Percentiles rank a stretch among this genome's conserved stretches.
phyloP scores from a whole-genome alignment of 2,888 invertebrate species.

The Cerastis rubricosa region DNA sequence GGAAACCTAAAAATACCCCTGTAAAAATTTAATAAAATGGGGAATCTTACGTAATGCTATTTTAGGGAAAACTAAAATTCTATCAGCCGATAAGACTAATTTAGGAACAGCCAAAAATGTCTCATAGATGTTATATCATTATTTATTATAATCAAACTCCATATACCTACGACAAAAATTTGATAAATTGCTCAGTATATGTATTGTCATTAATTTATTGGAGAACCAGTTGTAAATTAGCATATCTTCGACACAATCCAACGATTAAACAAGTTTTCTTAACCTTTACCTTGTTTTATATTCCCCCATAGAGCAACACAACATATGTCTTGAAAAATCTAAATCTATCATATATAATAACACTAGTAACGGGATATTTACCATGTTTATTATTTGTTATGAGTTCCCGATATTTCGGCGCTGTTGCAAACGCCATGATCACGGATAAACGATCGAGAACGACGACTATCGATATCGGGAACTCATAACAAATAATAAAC shows the following conservation, averaged over 20 bases:
- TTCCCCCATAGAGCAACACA: not conserved
- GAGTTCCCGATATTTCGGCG: no score
- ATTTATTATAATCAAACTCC: not conserved
- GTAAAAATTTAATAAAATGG: not conserved
- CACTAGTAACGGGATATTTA: no score
- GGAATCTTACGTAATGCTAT: not conserved
- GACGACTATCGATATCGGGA: no score
- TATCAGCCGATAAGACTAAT: not conserved
- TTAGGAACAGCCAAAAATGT: not conserved
- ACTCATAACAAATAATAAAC: no score
- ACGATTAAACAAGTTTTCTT: not conserved
- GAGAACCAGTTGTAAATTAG: not conserved
- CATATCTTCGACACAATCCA: not conserved
- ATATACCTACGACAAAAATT: not conserved
- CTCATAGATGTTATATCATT: not conserved
- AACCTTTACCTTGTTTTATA: constrained; percentile 2
- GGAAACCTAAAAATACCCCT: not conserved
- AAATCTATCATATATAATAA: no score
- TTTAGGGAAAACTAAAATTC: not conserved
- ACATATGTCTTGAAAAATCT: not conserved
- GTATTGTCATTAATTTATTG: not conserved
- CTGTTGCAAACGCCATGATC: no score
- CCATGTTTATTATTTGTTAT: no score
- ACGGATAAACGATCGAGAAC: no score
- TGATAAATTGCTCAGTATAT: constrained; percentile 1